Base-by-base conservation (phyloP, 2,797 vertebrate species). In the Pristis pectinata region DNA sequence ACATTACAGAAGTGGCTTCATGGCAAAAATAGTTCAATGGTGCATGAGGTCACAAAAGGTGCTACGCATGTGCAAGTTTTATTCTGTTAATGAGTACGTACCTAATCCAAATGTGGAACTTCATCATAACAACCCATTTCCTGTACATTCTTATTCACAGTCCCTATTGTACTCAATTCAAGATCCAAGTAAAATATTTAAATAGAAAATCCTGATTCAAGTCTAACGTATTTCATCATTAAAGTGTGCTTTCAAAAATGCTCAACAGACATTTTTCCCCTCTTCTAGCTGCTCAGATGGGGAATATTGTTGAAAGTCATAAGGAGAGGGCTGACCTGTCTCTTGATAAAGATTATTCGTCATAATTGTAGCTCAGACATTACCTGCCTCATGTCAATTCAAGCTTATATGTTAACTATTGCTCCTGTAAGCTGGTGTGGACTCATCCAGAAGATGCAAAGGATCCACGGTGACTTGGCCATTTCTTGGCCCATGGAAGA, bases 111-210 rank as follows among this genome's bases (percentile, higher is more conserved):
- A 70, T 13, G 53, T 53, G 10, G 70, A 94, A 94, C 94, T 76
- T 44, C 92, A 53, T 0, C 13, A 15, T 53, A 74, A 94, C 67
- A 53, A 94, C 27, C 70, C 44, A 94, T 19, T 94, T 94, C 70
- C 92, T 53, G 72, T 76, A 74, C 44, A 94, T 53, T 94, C 30
- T 56, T 44, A 93, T 30, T 34, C 70, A 41, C 44, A 94, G 24
- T 76, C 92, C 92, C 44, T 94, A 53, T 17, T 74, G 92, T 74
- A 56, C 64, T 94, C 6, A 53, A 74, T 17, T 56, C 30, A 30
- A 72, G 27, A 93, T 94, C 92, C 92, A 76, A 94, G 92, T 70
- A 94, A 49, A 94, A 94, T 53, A 94, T 94, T 94, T 53, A 94
- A 76, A 76, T 76, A 76, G 17, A 76, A 94, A 76, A 49, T 72